Conservation (phyloP, 2,888 invertebrate species). For the Osmoderma eremita region DNA sequence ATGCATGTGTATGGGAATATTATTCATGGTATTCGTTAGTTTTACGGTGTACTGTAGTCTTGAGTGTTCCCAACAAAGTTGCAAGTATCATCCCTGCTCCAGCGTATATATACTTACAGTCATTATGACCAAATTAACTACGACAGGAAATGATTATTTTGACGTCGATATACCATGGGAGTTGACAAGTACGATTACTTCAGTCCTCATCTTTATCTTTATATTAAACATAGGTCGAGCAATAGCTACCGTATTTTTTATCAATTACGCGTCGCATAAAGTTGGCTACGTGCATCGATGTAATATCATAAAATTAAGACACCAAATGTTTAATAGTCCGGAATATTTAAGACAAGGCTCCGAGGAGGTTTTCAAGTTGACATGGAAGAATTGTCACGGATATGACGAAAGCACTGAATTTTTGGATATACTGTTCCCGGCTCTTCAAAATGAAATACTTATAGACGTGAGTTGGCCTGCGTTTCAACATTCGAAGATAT, state of each 20-base stretch:
- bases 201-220: slow-evolving; percentile 23
- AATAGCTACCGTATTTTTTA: slow-evolving; percentile 18
- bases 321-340: slow-evolving; percentile 19
- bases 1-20: slow-evolving; percentile 3
- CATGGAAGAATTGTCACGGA: slow-evolving; percentile 39
- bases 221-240: slow-evolving; percentile 8
- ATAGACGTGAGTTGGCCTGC: slow-evolving; percentile 42
- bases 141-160: slow-evolving; percentile 4
- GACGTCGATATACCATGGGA: slow-evolving; percentile 26
- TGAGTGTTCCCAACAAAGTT: slow-evolving; percentile 3
- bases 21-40: slow-evolving; percentile 11
- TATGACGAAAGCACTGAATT: slow-evolving; percentile 29
- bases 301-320: slow-evolving; percentile 19
- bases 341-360: slow-evolving; percentile 30
- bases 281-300: slow-evolving; percentile 17
- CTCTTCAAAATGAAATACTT: slow-evolving; percentile 33
- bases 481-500: slow-evolving; percentile 41
- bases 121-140: slow-evolving; percentile 12
- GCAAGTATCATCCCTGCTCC: slow-evolving; percentile 8
- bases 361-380: slow-evolving; percentile 20
- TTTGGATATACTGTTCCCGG: slow-evolving; percentile 32
- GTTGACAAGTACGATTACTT: slow-evolving; percentile 5
- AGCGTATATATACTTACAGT: not conserved
- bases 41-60: slow-evolving; percentile 25
- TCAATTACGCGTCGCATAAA: slow-evolving; percentile 14